Base-by-base conservation (phyloP, 2,888 invertebrate genomes). In the Pyrrhosoma nymphula region DNA sequence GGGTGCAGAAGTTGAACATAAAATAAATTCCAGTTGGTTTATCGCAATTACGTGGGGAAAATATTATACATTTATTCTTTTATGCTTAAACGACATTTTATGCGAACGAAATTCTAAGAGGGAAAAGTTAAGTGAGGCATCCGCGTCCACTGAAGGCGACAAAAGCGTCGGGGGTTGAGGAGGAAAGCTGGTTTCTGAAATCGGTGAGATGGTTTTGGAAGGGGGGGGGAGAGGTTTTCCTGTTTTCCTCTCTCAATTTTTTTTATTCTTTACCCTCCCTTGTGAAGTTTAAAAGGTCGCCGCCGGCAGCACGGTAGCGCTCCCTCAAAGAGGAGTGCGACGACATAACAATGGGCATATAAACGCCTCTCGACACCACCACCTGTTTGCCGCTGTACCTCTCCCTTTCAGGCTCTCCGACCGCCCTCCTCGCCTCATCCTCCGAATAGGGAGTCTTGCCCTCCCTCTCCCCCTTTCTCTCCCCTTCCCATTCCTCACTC, bases 291-390 rank as follows among this genome's bases (percentile, higher is more conserved):
- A 82, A 82, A 82, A 82, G 82, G 82, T 82, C 82, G 82, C 82
- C 82, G 82, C 30, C 82, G 82, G 35, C 16, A 30, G 35, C 35
- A 82, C 82, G 35, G 82, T 82, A 82, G 82, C 82, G 82, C 35
- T 35, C 30, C 82, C 35, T 82, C 82, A 35, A 69, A 69, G 82
- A 26, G 16, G 82, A 16, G 35, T 16, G 14, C 10, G 82, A 82
- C 10, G 82, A 82, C 93, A 93, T 69, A 93, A 93, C 93, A 93
- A 93, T 93, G 69, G 93, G 60, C 16, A 69, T 63, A 82, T 35
- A 82, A 30, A 35, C 82, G 30, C 35, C 82, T 82, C 82, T 82
- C 82, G 82, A 23, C 82, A 82, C 82, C 82, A 82, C 82, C 69
- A 69, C 69, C 82, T 82, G 82, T 82, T 82, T 26, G 26, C 82